Base-by-base conservation (phyloP, 37 sponge, comb jelly and placozoan genomes). In the Oopsacas minuta region DNA sequence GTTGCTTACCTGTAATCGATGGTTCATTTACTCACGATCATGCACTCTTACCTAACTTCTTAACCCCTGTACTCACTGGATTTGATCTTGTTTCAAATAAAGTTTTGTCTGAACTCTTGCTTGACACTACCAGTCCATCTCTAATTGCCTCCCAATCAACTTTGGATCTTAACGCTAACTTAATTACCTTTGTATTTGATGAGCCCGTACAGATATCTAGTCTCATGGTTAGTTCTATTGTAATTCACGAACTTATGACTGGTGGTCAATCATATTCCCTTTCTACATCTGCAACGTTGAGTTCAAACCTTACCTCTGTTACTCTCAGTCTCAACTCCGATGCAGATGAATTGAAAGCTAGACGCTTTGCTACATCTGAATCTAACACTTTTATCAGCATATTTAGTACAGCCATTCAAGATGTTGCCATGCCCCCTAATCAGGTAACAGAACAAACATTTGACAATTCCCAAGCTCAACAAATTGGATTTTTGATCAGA, bases 141-240 rank as follows among this genome's bases (percentile, higher is more conserved):
- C 22, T 61, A 12, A 12, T 61, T n/a, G 22, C 7, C 30, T 32
- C 5, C 1, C 28, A 61, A 12, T 61, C 75, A 61, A n/a, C 28
- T 39, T 82, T 95, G 36, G 91, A 95, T 52, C 85, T 95, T 22
- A 88, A 84, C 38, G 86, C 85, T 10, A 91, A 92, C 38, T 35
- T 85, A 20, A 82, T 95, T 0, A 89, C 87, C 0, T 82, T 95
- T 25, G 85, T 84, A 42, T 95, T 95, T 81, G 90, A 91, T 51
- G 93, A 95, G 52, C 93, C 96, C 30, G 75, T 61, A 25, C 5
- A 3, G 7, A 34, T 32, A n/a, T 61, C 75, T n/a, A 61, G 75
- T 61, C 75, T 61, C 75, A 7, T 12, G 22, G 75, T 61, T n/a
- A 61, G 30, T n/a, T 61, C 20, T n/a, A 61, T 61, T 20, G 22